These are phyloP conservation scores for Agrochola litura DNA, from an alignment of 2,888 invertebrate species.

Conservation along the genomic window DNA sequence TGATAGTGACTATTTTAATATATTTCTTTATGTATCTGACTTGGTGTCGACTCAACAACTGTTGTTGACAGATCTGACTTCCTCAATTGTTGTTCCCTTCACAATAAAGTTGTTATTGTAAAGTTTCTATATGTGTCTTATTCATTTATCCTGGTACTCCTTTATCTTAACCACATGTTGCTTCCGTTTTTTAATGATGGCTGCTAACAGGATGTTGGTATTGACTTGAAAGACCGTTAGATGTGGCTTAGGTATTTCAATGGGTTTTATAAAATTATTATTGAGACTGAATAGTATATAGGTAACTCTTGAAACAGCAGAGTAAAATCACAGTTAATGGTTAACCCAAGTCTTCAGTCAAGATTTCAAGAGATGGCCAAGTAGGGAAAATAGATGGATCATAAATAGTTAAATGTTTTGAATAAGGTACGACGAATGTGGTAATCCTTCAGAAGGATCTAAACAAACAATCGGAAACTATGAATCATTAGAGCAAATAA, in stretches of 20 bases:
- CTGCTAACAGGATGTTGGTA: slow-evolving; percentile 8
- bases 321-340: background rate
- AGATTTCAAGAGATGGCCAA: background rate
- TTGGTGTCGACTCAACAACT: slow-evolving; percentile 20
- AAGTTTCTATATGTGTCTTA: slow-evolving; percentile 68
- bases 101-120: slow-evolving; percentile 87
- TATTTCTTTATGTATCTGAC: slow-evolving; percentile 35
- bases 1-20: background rate
- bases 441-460: background rate
- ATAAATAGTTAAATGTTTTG: background rate
- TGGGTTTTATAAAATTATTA: background rate
- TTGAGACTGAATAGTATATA: background rate
- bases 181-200: background rate
- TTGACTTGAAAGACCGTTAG: background rate
- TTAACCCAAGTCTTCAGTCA: background rate
- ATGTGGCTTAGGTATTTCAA: background rate
- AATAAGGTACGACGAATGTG: background rate
- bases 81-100: slow-evolving; percentile 81
- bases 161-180: background rate
- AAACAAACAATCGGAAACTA: slow-evolving; percentile 1
- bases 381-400: background rate
- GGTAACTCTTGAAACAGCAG: background rate
- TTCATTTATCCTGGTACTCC: slow-evolving; percentile 40
- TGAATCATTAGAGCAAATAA: slow-evolving; percentile 11
- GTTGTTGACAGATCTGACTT: slow-evolving; percentile 72